Conservation (phyloP, 1,140 invertebrate genomes). For the Cydia strobilella region DNA sequence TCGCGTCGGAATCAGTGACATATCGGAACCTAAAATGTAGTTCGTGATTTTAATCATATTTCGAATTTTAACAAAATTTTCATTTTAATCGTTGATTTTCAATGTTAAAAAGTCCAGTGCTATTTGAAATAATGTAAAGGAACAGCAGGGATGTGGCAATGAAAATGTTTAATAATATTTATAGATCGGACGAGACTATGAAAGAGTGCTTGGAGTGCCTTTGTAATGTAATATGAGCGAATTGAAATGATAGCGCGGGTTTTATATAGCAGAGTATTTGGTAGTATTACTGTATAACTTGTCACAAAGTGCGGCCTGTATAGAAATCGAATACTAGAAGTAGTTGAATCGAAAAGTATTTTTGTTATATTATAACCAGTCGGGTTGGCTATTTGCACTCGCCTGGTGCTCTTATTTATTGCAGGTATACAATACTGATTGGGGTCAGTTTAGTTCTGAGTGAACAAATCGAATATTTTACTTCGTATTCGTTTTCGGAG, state of each 20-base stretch:
- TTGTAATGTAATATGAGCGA: constrained; percentile 38
- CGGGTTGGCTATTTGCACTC: constrained; percentile 13
- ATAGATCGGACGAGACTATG: constrained; percentile 33
- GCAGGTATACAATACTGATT: constrained; percentile 27
- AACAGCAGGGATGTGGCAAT: constrained; percentile 48
- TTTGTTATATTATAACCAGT: constrained; percentile 20
- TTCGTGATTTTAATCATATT: constrained; percentile 9
- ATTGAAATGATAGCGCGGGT: constrained; percentile 38
- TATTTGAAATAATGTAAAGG: constrained; percentile 41
- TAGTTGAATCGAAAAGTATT: constrained; percentile 29
- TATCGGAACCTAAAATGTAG: neutral
- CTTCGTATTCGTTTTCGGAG: constrained; percentile 56
- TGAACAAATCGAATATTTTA: constrained; percentile 28
- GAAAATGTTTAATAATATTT: constrained; percentile 44
- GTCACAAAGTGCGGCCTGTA: constrained; percentile 39
- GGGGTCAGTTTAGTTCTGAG: constrained; percentile 2
- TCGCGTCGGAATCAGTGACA: neutral
- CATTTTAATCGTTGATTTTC: neutral
- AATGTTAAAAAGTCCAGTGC: constrained; percentile 38
- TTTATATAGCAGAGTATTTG: constrained; percentile 40
- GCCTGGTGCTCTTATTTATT: constrained; percentile 28
- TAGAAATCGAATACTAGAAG: constrained; percentile 34
- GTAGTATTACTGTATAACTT: constrained; percentile 46
- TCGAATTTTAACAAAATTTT: neutral
- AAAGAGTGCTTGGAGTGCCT: constrained; percentile 50